Evolutionary conservation across 2,888 invertebrate genomes (phyloP).

Genomic region (Malthinus flaveolus): DNA sequence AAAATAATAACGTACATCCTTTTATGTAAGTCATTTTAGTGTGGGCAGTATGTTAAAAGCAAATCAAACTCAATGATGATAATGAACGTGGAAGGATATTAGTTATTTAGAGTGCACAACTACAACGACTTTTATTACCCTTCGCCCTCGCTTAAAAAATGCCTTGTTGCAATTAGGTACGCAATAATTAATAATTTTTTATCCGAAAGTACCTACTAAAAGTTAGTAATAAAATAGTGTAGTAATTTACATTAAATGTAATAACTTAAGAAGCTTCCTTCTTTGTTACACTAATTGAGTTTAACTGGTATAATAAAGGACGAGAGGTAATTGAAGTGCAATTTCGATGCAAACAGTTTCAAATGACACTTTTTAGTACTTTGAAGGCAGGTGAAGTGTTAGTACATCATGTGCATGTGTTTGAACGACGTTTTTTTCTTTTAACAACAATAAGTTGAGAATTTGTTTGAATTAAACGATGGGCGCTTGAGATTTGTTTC

Average conservation of each 20-base stretch:
- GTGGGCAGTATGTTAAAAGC: background rate
- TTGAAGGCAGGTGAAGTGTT: conserved; percentile 19
- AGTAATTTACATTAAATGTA: conserved; percentile 16
- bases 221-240: conserved; percentile 9
- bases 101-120: background rate
- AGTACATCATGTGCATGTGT: conserved; percentile 10
- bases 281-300: conserved; percentile 19
- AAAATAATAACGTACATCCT: conserved; percentile 7
- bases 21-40: background rate
- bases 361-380: conserved; percentile 21
- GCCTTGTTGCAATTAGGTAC: background rate
- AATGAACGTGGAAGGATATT: conserved; percentile 6
- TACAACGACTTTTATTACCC: background rate
- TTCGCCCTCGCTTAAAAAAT: background rate
- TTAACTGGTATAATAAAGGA: conserved; percentile 24
- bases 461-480: no score
- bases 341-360: conserved; percentile 26
- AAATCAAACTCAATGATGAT: conserved; percentile 4
- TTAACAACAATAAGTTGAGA: no score
- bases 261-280: conserved; percentile 12
- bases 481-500: no score
- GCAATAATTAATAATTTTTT: conserved; percentile 2
- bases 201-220: background rate
- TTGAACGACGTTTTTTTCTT: no score
- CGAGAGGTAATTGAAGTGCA: conserved; percentile 24